Base-by-base conservation (phyloP, 1,140 invertebrate species). In the Hypothenemus hampei region DNA sequence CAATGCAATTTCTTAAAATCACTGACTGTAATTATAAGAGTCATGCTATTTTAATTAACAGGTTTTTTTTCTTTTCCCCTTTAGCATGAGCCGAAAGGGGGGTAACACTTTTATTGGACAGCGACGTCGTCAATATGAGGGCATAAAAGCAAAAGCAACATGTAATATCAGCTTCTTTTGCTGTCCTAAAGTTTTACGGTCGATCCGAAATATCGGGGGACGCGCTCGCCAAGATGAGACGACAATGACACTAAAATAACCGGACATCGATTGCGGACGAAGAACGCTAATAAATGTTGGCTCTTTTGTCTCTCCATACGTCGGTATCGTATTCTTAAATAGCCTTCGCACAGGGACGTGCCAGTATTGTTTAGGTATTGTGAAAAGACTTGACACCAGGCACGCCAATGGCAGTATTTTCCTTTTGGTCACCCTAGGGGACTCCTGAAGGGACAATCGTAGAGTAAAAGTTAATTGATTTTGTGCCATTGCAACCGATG, bases 181-280 rank as follows among this genome's bases (percentile, higher is more conserved):
- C n/a, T 54, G 52, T 47, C 52, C 43, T 46, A 45, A 54, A 54
- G 43, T 54, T 54, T 54, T 54, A 54, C 31, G 35, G 16, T 43
- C 41, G 29, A 54, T 44, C 52, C 52, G 52, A 54, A 54, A 54
- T 54, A 47, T 54, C 52, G 39, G 26, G 52, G 52, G 52, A 54
- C 36, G 23, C 36, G 13, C 36, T n/a, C n/a, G n/a, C n/a, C n/a
- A n/a, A n/a, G 23, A 23, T 36, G 21, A 37, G 43, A 43, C 46
- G 52, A 54, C 52, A 54, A 54, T 54, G 52, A 54, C 52, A 54
- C 52, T 54, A 54, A 54, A 54, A 54, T 47, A 54, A 54, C 41
- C 41, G 52, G 52, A 54, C 52, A 46, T 54, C 52, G 52, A 54
- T 54, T 36, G 41, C 52, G 52, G 52, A 41, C n/a, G 31, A 54